A percentile compares a stretch with the other conserved stretches of the same genome.
phyloP scores from a whole-genome alignment of 2,797 vertebrate species.

The Danio aesculapii region DNA sequence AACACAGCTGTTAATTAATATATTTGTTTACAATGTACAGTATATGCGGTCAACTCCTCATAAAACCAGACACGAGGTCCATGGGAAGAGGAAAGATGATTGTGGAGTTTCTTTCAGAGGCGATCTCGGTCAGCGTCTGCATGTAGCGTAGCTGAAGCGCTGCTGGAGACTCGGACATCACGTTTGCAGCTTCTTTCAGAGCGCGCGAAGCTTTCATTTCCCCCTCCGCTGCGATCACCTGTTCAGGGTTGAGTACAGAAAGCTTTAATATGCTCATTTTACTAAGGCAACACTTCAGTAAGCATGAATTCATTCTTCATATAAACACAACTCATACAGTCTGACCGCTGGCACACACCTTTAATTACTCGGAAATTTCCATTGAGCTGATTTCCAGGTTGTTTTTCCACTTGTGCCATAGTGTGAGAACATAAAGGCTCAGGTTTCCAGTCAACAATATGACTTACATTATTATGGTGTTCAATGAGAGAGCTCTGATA shows the following conservation, averaged over 20 bases:
- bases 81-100: slow-evolving; percentile 79
- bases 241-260: neutral
- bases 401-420: slow-evolving; percentile 23
- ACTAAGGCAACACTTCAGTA: neutral
- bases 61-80: slow-evolving; percentile 67
- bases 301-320: neutral
- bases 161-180: slow-evolving; percentile 69
- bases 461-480: neutral
- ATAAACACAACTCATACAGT: slow-evolving; percentile 8
- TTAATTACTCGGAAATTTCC: slow-evolving; percentile 37
- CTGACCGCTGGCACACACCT: slow-evolving; percentile 5
- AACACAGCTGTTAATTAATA: no score
- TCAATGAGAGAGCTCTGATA: neutral
- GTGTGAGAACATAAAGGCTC: slow-evolving; percentile 1
- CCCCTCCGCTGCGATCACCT: slow-evolving; percentile 82
- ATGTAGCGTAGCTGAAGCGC: slow-evolving; percentile 82
- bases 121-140: slow-evolving; percentile 74
- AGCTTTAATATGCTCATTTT: neutral
- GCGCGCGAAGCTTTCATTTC: slow-evolving; percentile 80
- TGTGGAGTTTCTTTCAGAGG: slow-evolving; percentile 76
- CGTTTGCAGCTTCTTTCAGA: slow-evolving; percentile 77
- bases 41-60: slow-evolving; percentile 41
- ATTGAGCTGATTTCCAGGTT: slow-evolving; percentile 6
- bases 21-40: no score
- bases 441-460: slow-evolving; percentile 20